Percentiles rank a stretch among this genome's conserved stretches.
These are phyloP conservation scores for Agriopis aurantiaria DNA, from an alignment of 2,888 invertebrate species.

Conservation along the genomic window DNA sequence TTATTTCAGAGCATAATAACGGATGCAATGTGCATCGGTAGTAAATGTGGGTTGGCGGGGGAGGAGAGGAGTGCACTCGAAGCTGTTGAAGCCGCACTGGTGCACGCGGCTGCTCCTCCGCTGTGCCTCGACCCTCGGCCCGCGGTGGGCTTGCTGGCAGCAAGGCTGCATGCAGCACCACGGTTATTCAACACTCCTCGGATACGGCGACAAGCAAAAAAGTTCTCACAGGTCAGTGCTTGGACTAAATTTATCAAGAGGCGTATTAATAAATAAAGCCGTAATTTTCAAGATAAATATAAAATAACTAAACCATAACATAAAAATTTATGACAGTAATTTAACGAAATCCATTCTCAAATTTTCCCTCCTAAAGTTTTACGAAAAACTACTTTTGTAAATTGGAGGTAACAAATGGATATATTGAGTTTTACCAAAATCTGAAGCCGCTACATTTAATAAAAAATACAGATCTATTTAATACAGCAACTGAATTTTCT, in stretches of 20 bases:
- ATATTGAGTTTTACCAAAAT: no score
- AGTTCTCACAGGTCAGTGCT: conserved; percentile 87
- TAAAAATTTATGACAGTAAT: no score
- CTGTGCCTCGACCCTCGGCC: conserved; percentile 96
- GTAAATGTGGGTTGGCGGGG: conserved; percentile 88
- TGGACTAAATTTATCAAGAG: not conserved
- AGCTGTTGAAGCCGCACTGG: conserved; percentile 92
- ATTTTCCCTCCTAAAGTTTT: no score
- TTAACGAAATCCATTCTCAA: no score
- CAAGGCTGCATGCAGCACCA: conserved; percentile 91
- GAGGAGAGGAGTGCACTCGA: conserved; percentile 90
- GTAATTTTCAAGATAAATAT: no score
- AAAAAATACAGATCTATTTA: no score
- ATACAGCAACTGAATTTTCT: no score
- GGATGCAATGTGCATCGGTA: conserved; percentile 88
- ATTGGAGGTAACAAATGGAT: no score
- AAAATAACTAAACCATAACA: no score
- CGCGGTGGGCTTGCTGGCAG: conserved; percentile 91
- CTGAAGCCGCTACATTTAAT: no score
- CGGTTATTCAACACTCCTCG: conserved; percentile 91
- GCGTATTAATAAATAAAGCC: no score
- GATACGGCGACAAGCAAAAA: conserved; percentile 91
- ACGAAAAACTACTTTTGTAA: no score
- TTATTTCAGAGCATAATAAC: conserved; percentile 87
- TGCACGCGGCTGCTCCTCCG: conserved; percentile 94